Evolutionary conservation across 2,888 invertebrate species (phyloP).

Genomic region (Lymantria dispar): DNA sequence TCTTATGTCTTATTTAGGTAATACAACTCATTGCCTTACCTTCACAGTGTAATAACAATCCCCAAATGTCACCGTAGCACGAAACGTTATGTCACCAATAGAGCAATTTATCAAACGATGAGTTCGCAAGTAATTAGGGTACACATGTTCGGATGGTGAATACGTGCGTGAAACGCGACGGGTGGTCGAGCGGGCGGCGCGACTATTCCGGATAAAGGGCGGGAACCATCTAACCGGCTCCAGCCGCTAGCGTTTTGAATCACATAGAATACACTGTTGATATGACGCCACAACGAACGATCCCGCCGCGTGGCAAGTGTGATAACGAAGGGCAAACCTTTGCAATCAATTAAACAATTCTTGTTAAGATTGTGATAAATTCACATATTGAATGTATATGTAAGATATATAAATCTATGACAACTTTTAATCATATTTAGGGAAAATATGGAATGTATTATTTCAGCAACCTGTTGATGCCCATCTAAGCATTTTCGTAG

Average conservation of each 20-base stretch:
- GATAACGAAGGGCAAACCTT: background rate
- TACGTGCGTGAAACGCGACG: slow-evolving; percentile 28
- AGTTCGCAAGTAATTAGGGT: slow-evolving; percentile 34
- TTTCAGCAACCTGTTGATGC: too few species aligned
- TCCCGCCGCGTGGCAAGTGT: slow-evolving; percentile 22
- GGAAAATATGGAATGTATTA: too few species aligned
- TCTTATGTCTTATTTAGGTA: slow-evolving; percentile 18
- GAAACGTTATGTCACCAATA: slow-evolving; percentile 34
- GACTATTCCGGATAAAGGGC: slow-evolving; percentile 46
- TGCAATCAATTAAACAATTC: slow-evolving; percentile 3
- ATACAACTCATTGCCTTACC: slow-evolving; percentile 40
- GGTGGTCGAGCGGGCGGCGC: slow-evolving; percentile 43
- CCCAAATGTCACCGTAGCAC: slow-evolving; percentile 35
- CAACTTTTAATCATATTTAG: too few species aligned
- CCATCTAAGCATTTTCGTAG: too few species aligned
- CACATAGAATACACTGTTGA: slow-evolving; percentile 8
- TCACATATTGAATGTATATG: too few species aligned
- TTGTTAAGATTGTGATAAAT: background rate
- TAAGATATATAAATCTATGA: too few species aligned
- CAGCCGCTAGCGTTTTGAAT: slow-evolving; percentile 12
- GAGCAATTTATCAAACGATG: slow-evolving; percentile 36
- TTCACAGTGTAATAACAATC: slow-evolving; percentile 32
- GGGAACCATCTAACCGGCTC: slow-evolving; percentile 46
- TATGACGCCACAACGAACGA: slow-evolving; percentile 3
- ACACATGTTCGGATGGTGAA: slow-evolving; percentile 33